Percentiles rank a stretch among this genome's conserved stretches.
Conservation (phyloP, 2,113 vertebrate genomes). For the Oostethus manadensis region DNA sequence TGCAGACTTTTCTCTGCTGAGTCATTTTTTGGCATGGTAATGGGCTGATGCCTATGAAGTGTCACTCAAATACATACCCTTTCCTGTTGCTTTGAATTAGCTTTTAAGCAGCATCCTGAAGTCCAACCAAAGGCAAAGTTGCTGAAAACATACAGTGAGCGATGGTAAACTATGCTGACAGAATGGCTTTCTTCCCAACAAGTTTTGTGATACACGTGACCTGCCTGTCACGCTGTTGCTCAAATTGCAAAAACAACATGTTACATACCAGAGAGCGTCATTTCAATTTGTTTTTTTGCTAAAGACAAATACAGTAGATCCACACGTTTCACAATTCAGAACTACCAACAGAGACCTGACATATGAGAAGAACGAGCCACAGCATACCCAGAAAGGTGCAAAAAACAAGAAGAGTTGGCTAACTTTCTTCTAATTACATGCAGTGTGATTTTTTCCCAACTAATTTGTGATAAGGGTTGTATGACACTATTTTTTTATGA, state of each 20-base stretch:
- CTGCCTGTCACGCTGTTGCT: conserved; percentile 33
- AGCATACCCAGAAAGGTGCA: too few relatives aligned
- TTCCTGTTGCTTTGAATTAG: conserved; percentile 47
- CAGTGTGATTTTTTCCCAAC: too few relatives aligned
- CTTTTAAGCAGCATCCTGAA: conserved; percentile 35
- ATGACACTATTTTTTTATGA: too few relatives aligned
- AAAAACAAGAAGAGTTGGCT: too few relatives aligned
- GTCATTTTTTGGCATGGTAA: conserved; percentile 59
- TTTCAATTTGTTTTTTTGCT: not conserved
- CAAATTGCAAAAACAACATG: not conserved
- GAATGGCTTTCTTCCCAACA: conserved; percentile 29
- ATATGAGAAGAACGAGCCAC: too few relatives aligned
- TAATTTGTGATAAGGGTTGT: too few relatives aligned
- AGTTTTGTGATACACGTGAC: conserved; percentile 37
- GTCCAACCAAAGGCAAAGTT: conserved; percentile 43
- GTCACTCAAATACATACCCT: conserved; percentile 48
- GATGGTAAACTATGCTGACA: conserved; percentile 29
- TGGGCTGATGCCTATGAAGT: conserved; percentile 54
- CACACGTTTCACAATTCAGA: too few relatives aligned
- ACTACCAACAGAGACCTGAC: too few relatives aligned
- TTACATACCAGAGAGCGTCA: not conserved
- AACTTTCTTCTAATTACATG: too few relatives aligned
- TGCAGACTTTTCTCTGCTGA: conserved; percentile 51
- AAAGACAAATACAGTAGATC: too few relatives aligned
- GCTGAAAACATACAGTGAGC: not conserved